Conservation (phyloP, 2,888 invertebrate species). For the Euspilapteryx auroguttella region DNA sequence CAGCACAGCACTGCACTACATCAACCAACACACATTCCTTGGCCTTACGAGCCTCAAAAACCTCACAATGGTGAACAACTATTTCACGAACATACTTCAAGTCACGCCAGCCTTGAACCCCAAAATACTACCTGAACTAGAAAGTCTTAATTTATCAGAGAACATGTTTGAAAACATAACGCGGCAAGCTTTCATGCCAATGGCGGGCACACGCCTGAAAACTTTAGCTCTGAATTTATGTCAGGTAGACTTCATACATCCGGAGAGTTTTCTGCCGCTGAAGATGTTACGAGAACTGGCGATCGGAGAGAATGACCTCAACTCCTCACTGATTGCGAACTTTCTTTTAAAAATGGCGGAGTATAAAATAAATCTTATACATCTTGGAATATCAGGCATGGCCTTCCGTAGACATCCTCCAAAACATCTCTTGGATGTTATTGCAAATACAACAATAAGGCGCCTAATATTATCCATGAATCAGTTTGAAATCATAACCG, state of each 20-base stretch:
- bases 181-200: conserved; percentile 36
- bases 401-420: conserved; percentile 57
- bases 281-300: conserved; percentile 37
- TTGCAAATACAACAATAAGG: conserved; percentile 50
- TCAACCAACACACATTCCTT: conserved; percentile 44
- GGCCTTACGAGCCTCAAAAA: conserved; percentile 50
- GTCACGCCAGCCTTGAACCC: conserved; percentile 40
- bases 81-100: conserved; percentile 39
- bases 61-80: conserved; percentile 57
- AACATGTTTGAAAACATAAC: conserved; percentile 46
- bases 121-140: conserved; percentile 38
- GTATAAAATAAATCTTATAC: conserved; percentile 32
- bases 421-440: conserved; percentile 35
- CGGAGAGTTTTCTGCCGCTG: conserved; percentile 45
- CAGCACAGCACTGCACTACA: conserved; percentile 39
- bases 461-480: conserved; percentile 50
- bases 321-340: conserved; percentile 30
- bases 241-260: conserved; percentile 52
- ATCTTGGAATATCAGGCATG: conserved; percentile 50
- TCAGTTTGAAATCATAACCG: conserved; percentile 54
- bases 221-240: conserved; percentile 54
- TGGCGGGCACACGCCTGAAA: conserved; percentile 38
- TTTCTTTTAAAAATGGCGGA: conserved; percentile 30
- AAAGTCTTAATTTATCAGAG: conserved; percentile 50
- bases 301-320: conserved; percentile 57